Evolutionary conservation across 2,797 vertebrate species (phyloP).

Genomic region (Chiloscyllium punctatum): DNA sequence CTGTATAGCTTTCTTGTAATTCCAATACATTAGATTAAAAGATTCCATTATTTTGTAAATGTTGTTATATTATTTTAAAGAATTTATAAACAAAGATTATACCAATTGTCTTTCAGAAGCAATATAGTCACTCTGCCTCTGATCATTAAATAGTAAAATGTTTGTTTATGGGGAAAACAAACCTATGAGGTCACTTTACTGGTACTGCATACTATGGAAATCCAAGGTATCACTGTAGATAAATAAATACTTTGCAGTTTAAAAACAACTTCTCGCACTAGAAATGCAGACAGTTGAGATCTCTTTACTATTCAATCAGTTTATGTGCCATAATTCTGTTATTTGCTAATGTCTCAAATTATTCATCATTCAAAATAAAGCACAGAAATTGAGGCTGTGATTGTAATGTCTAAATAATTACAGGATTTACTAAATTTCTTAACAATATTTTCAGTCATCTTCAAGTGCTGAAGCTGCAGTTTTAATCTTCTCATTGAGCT

Average conservation of each 20-base stretch:
- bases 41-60: neutral
- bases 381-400: neutral
- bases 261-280: neutral
- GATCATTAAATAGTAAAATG: neutral
- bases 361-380: neutral
- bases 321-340: neutral
- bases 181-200: neutral
- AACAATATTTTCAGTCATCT: neutral
- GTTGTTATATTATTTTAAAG: neutral
- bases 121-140: neutral
- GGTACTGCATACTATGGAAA: neutral
- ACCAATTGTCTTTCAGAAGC: neutral
- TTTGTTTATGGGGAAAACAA: neutral
- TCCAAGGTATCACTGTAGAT: neutral
- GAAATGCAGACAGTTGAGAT: neutral
- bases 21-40: neutral
- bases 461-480: constrained; percentile 32
- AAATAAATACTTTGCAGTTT: neutral
- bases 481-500: constrained; percentile 27
- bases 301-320: neutral
- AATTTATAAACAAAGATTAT: neutral
- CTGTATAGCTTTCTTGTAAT: neutral
- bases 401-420: neutral
- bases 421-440: neutral
- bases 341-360: neutral